A percentile compares a stretch with the other conserved stretches of the same genome.
phyloP scores from a whole-genome alignment of 2,113 vertebrate species.

The Chinchilla lanigera region DNA sequence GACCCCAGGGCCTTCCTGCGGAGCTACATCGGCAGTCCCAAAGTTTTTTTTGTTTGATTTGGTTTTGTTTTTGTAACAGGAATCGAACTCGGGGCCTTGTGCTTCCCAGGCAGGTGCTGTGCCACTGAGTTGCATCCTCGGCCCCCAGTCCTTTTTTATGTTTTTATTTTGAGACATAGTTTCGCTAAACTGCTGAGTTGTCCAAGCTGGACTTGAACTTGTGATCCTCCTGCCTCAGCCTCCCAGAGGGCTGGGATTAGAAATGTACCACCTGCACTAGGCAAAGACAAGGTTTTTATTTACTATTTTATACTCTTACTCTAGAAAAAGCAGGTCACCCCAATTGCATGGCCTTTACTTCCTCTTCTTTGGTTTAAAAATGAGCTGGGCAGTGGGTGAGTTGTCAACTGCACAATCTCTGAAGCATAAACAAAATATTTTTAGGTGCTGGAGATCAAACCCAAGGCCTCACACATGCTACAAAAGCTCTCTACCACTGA shows the following conservation, averaged over 20 bases:
- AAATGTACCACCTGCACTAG: background rate
- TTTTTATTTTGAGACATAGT: background rate
- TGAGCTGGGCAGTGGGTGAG: background rate
- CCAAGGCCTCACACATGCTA: too few relatives aligned
- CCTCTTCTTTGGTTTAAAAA: background rate
- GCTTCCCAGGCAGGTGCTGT: too few relatives aligned
- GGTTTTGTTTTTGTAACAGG: too few relatives aligned
- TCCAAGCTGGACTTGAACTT: background rate
- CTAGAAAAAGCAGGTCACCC: background rate
- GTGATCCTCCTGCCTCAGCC: background rate
- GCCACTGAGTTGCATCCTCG: too few relatives aligned
- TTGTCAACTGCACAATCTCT: background rate
- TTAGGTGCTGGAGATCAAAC: background rate
- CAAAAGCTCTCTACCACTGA: too few relatives aligned
- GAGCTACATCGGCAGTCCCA: background rate
- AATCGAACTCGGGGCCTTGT: too few relatives aligned
- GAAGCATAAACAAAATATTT: constrained; percentile 54
- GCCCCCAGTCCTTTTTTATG: background rate
- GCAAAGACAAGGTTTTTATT: background rate
- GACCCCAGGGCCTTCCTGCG: background rate
- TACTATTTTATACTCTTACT: background rate
- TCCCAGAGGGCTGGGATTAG: background rate
- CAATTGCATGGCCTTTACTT: background rate
- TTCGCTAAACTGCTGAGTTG: background rate
- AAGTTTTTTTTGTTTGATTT: too few relatives aligned